phyloP scores from a whole-genome alignment of 1,140 invertebrate genomes.

The Drosophila ohnishii region DNA sequence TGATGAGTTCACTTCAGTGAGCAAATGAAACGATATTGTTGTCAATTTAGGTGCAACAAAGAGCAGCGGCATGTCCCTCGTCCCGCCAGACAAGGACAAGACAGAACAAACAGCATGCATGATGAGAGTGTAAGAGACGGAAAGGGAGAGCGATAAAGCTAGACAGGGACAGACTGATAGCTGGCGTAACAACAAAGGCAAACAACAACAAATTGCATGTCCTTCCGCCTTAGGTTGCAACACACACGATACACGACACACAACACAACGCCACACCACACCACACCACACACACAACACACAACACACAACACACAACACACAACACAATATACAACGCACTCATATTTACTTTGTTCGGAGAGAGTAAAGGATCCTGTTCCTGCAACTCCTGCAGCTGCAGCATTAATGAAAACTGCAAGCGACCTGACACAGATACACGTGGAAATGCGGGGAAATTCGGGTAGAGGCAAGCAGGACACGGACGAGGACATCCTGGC shows the following conservation, averaged over 20 bases:
- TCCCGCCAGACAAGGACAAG: slow-evolving; percentile 50
- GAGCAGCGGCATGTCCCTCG: slow-evolving; percentile 51
- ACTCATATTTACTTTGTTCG: slow-evolving; percentile 75
- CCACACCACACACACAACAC: slow-evolving; percentile 47
- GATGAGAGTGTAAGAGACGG: slow-evolving; percentile 42
- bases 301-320: slow-evolving; percentile 54
- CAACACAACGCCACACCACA: slow-evolving; percentile 40
- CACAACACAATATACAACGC: slow-evolving; percentile 70
- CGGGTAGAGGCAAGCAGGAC: slow-evolving; percentile 12
- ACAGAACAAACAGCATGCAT: slow-evolving; percentile 77
- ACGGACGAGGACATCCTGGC: not conserved
- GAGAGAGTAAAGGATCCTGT: slow-evolving; percentile 23
- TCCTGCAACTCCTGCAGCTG: slow-evolving; percentile 33
- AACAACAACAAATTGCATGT: slow-evolving; percentile 81
- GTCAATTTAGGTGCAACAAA: slow-evolving; percentile 82
- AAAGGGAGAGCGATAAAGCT: not conserved
- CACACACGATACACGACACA: slow-evolving; percentile 61
- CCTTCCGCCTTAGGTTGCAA: slow-evolving; percentile 76
- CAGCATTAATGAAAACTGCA: slow-evolving; percentile 75
- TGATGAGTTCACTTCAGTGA: slow-evolving; percentile 81
- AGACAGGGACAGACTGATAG: not conserved
- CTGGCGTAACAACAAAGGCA: slow-evolving; percentile 59
- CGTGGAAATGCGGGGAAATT: slow-evolving; percentile 20
- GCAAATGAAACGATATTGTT: slow-evolving; percentile 81
- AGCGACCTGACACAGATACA: slow-evolving; percentile 64